These are phyloP conservation scores for Drosophila quadrilineata DNA, from an alignment of 1,140 invertebrate genomes.

Conservation along the genomic window DNA sequence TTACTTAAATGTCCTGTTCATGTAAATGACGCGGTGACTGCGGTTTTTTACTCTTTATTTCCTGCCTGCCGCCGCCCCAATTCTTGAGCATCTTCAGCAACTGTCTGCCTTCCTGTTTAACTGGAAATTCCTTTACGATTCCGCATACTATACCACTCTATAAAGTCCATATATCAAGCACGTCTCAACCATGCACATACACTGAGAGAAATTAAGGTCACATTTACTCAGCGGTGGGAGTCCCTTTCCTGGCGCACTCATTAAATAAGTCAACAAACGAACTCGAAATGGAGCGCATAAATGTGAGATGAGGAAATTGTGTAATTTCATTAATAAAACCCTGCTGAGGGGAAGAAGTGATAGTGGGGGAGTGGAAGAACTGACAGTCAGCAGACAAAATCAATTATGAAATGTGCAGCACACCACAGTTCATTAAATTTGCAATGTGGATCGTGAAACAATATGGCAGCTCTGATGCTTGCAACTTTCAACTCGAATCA, in stretches of 20 bases:
- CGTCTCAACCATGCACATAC: slow-evolving; percentile 43
- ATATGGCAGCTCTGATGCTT: background rate
- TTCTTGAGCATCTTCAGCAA: background rate
- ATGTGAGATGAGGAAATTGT: slow-evolving; percentile 55
- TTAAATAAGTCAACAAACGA: slow-evolving; percentile 62
- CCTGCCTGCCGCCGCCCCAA: background rate
- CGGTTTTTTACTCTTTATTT: slow-evolving; percentile 5
- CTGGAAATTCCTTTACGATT: background rate
- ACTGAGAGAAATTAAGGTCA: slow-evolving; percentile 64
- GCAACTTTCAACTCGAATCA: background rate
- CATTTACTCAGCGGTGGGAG: slow-evolving; percentile 47
- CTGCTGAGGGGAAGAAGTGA: background rate
- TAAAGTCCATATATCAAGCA: slow-evolving; percentile 66
- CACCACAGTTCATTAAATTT: slow-evolving; percentile 21
- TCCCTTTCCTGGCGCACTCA: slow-evolving; percentile 35
- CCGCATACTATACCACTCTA: slow-evolving; percentile 39
- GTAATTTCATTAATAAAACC: slow-evolving; percentile 72
- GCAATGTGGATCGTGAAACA: slow-evolving; percentile 8
- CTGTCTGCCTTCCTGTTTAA: slow-evolving; percentile 5
- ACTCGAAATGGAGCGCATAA: slow-evolving; percentile 36
- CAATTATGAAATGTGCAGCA: slow-evolving; percentile 30
- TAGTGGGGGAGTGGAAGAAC: background rate
- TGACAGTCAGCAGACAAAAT: slow-evolving; percentile 8
- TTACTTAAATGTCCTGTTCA: slow-evolving; percentile 71
- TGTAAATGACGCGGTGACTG: slow-evolving; percentile 57